Evolutionary conservation across 37 sponge, comb jelly and placozoan genomes (phyloP).

Genomic region (Amphimedon queenslandica): DNA sequence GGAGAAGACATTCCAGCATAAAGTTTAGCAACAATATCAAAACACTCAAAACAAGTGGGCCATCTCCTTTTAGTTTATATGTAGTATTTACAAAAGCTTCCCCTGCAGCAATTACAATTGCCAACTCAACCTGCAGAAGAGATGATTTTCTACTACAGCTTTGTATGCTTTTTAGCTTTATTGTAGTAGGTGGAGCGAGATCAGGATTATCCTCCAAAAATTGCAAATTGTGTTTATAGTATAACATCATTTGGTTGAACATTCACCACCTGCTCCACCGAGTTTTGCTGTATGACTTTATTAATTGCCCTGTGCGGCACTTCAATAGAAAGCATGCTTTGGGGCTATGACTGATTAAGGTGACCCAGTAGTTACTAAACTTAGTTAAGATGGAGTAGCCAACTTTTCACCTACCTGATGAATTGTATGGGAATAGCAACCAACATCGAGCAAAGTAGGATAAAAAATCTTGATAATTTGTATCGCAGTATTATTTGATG

Average conservation of each 20-base stretch:
- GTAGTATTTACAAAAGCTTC: conserved; percentile 30
- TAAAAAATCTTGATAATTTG: conserved; percentile 11
- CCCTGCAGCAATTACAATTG: not conserved
- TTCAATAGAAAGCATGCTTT: not conserved
- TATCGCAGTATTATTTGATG: conserved; percentile 14
- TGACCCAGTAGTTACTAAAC: conserved; percentile 2
- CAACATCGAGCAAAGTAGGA: conserved; percentile 13
- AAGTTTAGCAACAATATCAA: too few relatives aligned
- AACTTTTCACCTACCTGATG: conserved; percentile 4
- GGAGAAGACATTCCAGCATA: too few relatives aligned
- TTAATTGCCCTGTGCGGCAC: not conserved
- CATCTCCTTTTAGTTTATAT: too few relatives aligned
- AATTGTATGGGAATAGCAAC: conserved; percentile 1
- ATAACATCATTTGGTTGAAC: not conserved
- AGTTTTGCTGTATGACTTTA: not conserved
- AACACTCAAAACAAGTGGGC: too few relatives aligned
- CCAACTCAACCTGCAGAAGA: conserved; percentile 2
- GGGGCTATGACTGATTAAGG: conserved; percentile 1
- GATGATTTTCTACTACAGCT: too few relatives aligned
- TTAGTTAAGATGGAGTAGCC: not conserved
- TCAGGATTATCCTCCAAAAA: conserved; percentile 4
- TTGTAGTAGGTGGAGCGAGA: too few relatives aligned
- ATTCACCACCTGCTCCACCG: conserved; percentile 19
- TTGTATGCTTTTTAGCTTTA: too few relatives aligned
- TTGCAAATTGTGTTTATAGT: not conserved